Conservation (phyloP, 2,113 vertebrate species). For the Lagopus leucura region DNA sequence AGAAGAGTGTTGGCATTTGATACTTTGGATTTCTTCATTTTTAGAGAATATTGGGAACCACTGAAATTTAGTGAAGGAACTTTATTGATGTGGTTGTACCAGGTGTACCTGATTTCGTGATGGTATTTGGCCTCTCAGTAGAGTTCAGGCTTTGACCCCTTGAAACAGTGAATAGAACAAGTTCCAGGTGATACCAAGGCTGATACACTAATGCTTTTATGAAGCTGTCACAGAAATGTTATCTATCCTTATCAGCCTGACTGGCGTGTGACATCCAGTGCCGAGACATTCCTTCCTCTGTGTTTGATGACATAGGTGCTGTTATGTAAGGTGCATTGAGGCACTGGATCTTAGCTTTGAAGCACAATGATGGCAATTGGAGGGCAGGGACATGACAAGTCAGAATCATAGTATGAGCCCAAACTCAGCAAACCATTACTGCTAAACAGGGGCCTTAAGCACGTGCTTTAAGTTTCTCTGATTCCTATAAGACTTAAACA, state of each 20-base stretch:
- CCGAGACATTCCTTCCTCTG: background rate
- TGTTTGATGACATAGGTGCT: background rate
- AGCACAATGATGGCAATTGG: background rate
- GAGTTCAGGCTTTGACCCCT: background rate
- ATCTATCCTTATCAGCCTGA: fast-evolving
- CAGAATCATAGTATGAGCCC: fast-evolving
- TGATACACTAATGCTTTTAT: background rate
- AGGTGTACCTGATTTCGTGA: background rate
- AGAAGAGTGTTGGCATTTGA: background rate
- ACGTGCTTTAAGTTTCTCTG: fast-evolving
- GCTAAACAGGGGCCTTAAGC: background rate
- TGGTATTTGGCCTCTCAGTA: background rate
- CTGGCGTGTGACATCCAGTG: fast-evolving
- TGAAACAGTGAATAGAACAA: background rate
- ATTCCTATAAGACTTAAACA: background rate
- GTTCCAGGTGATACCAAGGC: background rate
- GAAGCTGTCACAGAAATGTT: background rate
- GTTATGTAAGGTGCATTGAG: background rate
- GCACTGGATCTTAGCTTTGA: background rate
- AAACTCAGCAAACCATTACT: background rate
- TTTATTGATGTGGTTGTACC: no score
- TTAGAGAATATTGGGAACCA: background rate
- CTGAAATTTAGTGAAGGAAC: background rate
- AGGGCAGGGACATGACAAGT: background rate
- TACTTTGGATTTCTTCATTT: background rate